These are phyloP conservation scores for Athene noctua DNA, from an alignment of 2,113 vertebrate genomes.

Conservation along the genomic window DNA sequence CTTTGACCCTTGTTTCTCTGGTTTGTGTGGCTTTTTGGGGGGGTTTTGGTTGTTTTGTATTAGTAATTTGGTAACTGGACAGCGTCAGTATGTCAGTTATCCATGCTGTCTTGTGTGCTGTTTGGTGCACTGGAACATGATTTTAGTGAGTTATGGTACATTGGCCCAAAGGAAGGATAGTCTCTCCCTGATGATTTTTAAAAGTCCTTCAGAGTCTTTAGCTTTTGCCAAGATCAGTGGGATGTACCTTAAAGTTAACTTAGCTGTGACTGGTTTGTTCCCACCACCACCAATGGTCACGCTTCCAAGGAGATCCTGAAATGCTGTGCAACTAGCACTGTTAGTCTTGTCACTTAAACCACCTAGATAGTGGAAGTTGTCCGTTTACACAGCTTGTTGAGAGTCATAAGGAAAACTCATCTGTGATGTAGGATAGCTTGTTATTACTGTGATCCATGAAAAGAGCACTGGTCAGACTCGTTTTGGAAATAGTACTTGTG, in stretches of 20 bases:
- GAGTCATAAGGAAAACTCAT: neutral
- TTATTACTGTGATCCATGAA: neutral
- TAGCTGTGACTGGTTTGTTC: neutral
- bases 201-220: neutral
- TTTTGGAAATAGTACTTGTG: neutral
- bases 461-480: neutral
- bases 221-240: neutral
- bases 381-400: neutral
- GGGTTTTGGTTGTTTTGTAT: neutral
- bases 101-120: accelerated
- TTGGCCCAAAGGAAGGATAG: neutral
- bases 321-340: neutral
- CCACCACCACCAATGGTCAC: accelerated
- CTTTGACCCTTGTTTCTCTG: neutral
- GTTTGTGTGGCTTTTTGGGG: neutral
- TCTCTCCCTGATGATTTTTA: neutral
- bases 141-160: neutral
- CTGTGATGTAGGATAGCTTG: neutral
- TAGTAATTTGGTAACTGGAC: neutral
- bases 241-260: neutral
- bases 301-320: neutral
- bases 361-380: neutral
- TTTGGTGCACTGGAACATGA: neutral
- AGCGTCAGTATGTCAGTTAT: neutral
- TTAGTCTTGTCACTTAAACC: neutral